Evolutionary conservation across 2,113 vertebrate genomes (phyloP).

Genomic region (Furnarius figulus): DNA sequence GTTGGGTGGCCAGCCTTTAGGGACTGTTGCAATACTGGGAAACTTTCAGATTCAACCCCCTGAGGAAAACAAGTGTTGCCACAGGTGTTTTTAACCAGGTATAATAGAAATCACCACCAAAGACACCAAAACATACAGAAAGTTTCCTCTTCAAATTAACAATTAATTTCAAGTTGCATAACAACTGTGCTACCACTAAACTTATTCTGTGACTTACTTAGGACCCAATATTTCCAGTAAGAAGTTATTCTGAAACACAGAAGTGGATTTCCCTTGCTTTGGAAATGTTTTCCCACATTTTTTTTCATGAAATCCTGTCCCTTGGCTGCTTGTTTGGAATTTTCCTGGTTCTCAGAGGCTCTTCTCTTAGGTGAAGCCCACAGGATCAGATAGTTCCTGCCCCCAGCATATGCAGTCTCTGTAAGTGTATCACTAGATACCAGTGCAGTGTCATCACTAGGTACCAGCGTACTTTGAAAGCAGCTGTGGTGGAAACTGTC

Average conservation of each 20-base stretch:
- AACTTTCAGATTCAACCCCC: constrained; percentile 87
- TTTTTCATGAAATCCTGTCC: background rate
- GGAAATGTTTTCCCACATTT: background rate
- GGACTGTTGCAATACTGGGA: constrained; percentile 81
- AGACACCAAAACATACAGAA: background rate
- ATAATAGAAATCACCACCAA: background rate
- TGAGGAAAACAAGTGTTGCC: constrained; percentile 48
- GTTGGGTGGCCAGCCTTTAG: constrained; percentile 77
- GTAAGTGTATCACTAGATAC: background rate
- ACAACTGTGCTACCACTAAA: background rate
- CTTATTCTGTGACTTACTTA: background rate
- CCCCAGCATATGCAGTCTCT: background rate
- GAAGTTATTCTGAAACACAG: background rate
- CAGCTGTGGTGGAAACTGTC: background rate
- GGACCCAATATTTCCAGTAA: background rate
- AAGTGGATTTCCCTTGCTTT: background rate
- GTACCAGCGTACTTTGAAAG: background rate
- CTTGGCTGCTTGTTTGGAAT: no score
- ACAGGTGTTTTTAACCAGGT: background rate
- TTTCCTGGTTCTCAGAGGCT: background rate
- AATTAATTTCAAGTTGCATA: background rate
- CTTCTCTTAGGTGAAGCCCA: background rate
- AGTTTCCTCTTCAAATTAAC: background rate
- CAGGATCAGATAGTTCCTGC: background rate
- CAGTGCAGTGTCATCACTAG: background rate